phyloP scores from a whole-genome alignment of 35 echinoderm and acorn worm genomes.

The Chiridota heheva region DNA sequence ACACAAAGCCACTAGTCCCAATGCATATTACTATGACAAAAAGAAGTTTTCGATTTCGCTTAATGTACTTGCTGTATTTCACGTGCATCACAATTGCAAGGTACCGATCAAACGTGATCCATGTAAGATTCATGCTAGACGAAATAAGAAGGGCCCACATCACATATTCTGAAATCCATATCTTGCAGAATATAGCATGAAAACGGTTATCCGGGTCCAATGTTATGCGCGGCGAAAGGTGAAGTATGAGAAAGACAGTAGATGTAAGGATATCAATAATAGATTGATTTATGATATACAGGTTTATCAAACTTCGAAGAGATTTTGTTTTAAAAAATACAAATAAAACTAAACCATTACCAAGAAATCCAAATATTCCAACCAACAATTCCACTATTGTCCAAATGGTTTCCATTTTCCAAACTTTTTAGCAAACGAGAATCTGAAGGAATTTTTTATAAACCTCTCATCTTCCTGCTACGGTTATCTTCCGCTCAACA shows the following conservation, averaged over 20 bases:
- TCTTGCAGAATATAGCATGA: constrained; percentile 51
- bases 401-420: constrained; percentile 9
- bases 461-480: no score
- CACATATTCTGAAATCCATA: constrained; percentile 85
- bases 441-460: no score
- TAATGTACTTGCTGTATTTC: constrained; percentile 49
- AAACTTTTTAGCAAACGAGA: no score
- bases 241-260: constrained; percentile 55
- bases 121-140: constrained; percentile 67
- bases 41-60: constrained; percentile 36
- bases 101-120: constrained; percentile 78
- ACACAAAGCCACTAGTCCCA: constrained; percentile 67
- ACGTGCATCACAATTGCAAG: constrained; percentile 71
- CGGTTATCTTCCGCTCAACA: no score
- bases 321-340: constrained; percentile 69
- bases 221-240: constrained; percentile 44
- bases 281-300: constrained; percentile 90
- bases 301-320: constrained; percentile 69
- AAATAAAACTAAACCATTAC: constrained; percentile 71
- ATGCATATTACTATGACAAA: constrained; percentile 36
- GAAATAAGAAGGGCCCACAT: constrained; percentile 80
- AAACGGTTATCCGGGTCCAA: constrained; percentile 23
- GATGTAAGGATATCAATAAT: constrained; percentile 85
- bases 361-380: constrained; percentile 67
- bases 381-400: constrained; percentile 21